Conservation (phyloP, 2,888 invertebrate genomes). For the Amphipoea lucens region DNA sequence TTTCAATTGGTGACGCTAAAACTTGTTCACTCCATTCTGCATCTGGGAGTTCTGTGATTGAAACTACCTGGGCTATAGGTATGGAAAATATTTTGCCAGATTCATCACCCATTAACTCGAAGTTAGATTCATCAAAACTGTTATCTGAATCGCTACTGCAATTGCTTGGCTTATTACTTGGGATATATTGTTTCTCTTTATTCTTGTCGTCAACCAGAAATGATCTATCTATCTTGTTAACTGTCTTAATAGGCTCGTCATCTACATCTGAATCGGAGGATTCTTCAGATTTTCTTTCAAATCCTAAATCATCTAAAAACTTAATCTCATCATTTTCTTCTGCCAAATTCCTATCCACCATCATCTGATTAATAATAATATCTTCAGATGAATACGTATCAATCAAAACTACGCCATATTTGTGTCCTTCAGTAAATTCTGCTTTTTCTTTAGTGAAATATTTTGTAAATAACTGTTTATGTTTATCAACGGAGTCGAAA, state of each 20-base stretch:
- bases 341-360: conserved; percentile 89
- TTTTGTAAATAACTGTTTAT: conserved; percentile 85
- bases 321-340: conserved; percentile 74
- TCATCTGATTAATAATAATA: conserved; percentile 85
- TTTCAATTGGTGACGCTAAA: conserved; percentile 53
- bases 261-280: conserved; percentile 51
- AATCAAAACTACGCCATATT: conserved; percentile 87
- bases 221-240: conserved; percentile 11
- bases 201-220: conserved; percentile 7
- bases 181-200: neutral
- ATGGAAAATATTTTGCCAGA: neutral
- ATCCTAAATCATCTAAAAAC: conserved; percentile 72
- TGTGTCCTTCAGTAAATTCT: conserved; percentile 81
- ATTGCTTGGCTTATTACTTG: conserved; percentile 57
- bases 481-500: conserved; percentile 76
- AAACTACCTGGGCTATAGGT: conserved; percentile 28
- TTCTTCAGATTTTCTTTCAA: conserved; percentile 52
- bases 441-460: conserved; percentile 81
- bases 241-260: conserved; percentile 3
- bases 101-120: conserved; percentile 40
- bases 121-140: conserved; percentile 61
- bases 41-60: conserved; percentile 22
- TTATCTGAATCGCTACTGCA: conserved; percentile 76
- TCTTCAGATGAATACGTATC: conserved; percentile 84
- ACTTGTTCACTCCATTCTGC: neutral